Conservation (phyloP, 2,888 invertebrate genomes). For the Cantharis flavilabris region DNA sequence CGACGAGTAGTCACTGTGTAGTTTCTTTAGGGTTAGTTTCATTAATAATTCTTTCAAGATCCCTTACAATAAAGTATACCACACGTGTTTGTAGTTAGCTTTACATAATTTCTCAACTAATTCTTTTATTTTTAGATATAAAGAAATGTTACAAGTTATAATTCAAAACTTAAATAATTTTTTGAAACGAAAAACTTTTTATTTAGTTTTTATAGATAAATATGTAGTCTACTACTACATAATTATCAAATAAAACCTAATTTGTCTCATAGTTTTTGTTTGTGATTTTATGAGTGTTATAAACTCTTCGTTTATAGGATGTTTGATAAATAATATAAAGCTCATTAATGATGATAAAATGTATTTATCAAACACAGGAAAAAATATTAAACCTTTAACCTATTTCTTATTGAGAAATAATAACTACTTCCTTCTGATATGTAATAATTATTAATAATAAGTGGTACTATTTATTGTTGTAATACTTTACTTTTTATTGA, state of each 20-base stretch:
- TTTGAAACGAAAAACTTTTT: neutral
- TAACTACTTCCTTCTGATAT: neutral
- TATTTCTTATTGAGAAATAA: neutral
- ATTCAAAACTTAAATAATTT: neutral
- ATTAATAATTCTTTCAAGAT: neutral
- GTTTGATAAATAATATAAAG: neutral
- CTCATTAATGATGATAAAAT: neutral
- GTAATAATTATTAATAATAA: neutral
- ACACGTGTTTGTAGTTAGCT: conserved; percentile 25
- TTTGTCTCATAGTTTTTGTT: neutral
- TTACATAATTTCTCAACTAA: conserved; percentile 11
- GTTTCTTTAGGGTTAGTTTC: neutral
- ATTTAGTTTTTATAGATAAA: neutral
- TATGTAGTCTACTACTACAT: neutral
- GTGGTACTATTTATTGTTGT: neutral
- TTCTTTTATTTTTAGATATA: conserved; percentile 23
- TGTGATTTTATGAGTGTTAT: neutral
- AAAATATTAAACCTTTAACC: neutral
- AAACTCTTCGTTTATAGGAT: neutral
- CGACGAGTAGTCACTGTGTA: neutral
- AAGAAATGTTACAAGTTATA: neutral
- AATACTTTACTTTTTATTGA: neutral
- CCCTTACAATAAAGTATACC: conserved; percentile 7
- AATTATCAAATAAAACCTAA: neutral
- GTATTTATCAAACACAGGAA: neutral